phyloP scores from a whole-genome alignment of 2,113 vertebrate species.

The Boleophthalmus pectinirostris region DNA sequence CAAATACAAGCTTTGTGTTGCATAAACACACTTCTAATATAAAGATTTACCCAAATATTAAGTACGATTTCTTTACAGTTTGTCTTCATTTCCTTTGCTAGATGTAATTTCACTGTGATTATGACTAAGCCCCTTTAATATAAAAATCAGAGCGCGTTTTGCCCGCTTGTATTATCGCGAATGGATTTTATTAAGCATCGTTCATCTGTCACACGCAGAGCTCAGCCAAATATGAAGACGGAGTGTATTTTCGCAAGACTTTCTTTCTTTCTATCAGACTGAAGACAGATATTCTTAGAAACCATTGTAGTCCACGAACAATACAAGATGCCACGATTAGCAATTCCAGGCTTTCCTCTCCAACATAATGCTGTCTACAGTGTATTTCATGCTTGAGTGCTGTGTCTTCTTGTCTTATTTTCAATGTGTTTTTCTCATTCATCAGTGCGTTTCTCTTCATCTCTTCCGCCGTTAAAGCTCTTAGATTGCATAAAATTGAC shows the following conservation, averaged over 20 bases:
- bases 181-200: neutral
- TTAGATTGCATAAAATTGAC: no score
- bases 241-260: neutral
- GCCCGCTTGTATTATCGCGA: neutral
- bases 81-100: neutral
- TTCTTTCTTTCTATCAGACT: neutral
- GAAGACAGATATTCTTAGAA: neutral
- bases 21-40: neutral
- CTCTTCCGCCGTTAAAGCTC: conserved; percentile 18
- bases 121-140: neutral
- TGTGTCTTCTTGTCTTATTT: conserved; percentile 38
- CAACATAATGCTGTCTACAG: conserved; percentile 14
- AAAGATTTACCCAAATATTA: neutral
- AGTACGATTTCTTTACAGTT: neutral
- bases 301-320: conserved; percentile 20
- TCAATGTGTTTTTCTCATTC: conserved; percentile 54
- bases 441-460: conserved; percentile 24
- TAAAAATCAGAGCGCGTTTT: neutral
- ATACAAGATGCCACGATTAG: conserved; percentile 35
- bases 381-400: conserved; percentile 32
- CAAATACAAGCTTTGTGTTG: neutral
- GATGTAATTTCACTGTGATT: neutral
- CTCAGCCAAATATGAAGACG: conserved; percentile 4
- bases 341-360: conserved; percentile 14
- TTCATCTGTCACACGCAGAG: neutral